These are phyloP conservation scores for Drosophila kuntzei DNA, from an alignment of 2,888 invertebrate species.

Conservation along the genomic window DNA sequence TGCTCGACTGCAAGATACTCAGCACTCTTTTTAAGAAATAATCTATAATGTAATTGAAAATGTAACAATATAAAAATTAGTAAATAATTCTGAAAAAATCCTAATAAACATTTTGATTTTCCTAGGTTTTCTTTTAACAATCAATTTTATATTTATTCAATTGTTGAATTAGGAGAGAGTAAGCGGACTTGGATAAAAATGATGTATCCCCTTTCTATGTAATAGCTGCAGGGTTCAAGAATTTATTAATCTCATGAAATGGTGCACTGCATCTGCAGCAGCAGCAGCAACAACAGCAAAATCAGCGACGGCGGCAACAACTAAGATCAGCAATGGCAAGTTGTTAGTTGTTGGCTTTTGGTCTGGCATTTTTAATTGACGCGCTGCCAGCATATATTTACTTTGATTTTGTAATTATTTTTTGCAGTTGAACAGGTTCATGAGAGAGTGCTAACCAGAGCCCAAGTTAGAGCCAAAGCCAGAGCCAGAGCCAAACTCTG, in stretches of 20 bases:
- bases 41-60: neutral
- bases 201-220: slow-evolving; percentile 1
- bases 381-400: slow-evolving; percentile 59
- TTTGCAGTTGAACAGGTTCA: slow-evolving; percentile 50
- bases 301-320: slow-evolving; percentile 19
- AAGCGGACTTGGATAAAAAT: neutral
- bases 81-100: neutral
- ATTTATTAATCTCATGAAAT: slow-evolving; percentile 51
- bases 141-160: neutral
- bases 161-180: neutral
- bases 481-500: slow-evolving; percentile 23
- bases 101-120: neutral
- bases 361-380: slow-evolving; percentile 60
- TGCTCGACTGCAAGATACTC: slow-evolving; percentile 10
- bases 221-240: slow-evolving; percentile 14
- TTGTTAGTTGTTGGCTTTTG: slow-evolving; percentile 39
- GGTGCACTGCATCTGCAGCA: slow-evolving; percentile 40
- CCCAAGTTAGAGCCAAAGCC: slow-evolving; percentile 9
- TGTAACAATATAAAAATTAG: neutral
- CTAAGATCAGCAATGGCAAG: slow-evolving; percentile 34
- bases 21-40: neutral
- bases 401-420: slow-evolving; percentile 60
- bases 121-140: neutral
- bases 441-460: slow-evolving; percentile 31
- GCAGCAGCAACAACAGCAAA: neutral